Base-by-base conservation (phyloP, 2,888 invertebrate species). In the Lepidocyrtoides sp. region DNA sequence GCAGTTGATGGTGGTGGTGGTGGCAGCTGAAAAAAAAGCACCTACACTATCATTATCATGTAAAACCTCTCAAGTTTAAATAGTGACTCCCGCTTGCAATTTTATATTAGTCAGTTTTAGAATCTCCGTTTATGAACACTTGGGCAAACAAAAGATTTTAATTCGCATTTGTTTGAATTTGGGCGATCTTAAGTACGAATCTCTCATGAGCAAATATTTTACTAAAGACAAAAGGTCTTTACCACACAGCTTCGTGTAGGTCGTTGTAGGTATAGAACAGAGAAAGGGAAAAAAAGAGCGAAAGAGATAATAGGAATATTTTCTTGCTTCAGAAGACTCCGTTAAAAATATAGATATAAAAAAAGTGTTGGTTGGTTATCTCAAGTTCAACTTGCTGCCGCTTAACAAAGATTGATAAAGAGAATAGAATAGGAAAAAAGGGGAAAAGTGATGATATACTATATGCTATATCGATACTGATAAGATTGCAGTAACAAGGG, bases 41-140 rank as follows among this genome's bases (percentile, higher is more conserved):
- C 75, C 54, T 60, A 83, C 32, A 82, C 60, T 89, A 79, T 79
- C 51, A 84, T 84, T 83, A 83, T 82, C 89, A 77, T 84, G 89
- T 90, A 75, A 90, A 89, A 83, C 83, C 82, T 84, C 89, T 90
- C 89, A 84, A 66, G 89, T 83, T 83, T 89, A 84, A 83, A 79
- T 90, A 75, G 83, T 66, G 77, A 84, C 84, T 90, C 44, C 77
- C 54, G 48, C 75, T 60, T 81, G 51, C 75, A 72, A 89, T 48
- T 84, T 75, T 54, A 82, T 83, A 84, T 84, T 77, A 89, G 89
- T 89, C 84, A 77, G 89, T 77, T 63, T 83, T 77, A 84, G 84
- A 89, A 84, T 84, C 89, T 84, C 89, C 32, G 48, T 83, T 72
- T 57, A 17, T 32, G 8, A 79, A 54, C 54, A 79, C 51, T 57